phyloP scores from a whole-genome alignment of 1,140 invertebrate species.

The Nasonia vitripennis region DNA sequence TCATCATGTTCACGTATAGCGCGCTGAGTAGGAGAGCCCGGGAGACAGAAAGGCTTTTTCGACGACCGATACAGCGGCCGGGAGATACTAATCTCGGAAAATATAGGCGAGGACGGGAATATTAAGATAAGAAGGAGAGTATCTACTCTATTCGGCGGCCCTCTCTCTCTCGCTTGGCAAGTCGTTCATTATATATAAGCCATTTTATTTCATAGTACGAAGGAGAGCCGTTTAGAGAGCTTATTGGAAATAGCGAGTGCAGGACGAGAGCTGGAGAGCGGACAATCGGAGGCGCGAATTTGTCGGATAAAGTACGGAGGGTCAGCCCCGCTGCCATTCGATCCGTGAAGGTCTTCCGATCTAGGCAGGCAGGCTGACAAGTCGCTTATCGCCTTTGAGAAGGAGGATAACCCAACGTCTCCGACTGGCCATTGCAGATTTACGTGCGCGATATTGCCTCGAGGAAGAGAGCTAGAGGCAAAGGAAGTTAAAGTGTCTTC shows the following conservation, averaged over 20 bases:
- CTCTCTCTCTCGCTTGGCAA: not conserved
- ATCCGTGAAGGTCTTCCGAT: not conserved
- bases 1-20: not conserved
- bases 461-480: not conserved
- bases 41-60: not conserved
- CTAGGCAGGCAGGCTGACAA: not conserved
- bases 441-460: conserved; percentile 33
- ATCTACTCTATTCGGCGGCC: not conserved
- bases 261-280: not conserved
- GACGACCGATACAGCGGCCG: not conserved
- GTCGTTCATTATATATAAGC: conserved; percentile 17
- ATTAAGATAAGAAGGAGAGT: conserved; percentile 24
- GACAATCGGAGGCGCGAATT: conserved; percentile 16
- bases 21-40: not conserved
- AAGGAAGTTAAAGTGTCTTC: not conserved
- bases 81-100: conserved; percentile 20
- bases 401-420: conserved; percentile 1
- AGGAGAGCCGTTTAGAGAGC: not conserved
- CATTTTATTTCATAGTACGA: conserved; percentile 29
- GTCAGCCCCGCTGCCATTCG: not conserved
- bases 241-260: not conserved
- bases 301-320: conserved; percentile 36
- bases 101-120: not conserved
- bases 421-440: conserved; percentile 32
- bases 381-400: conserved; percentile 10